phyloP scores from a whole-genome alignment of 2,113 vertebrate genomes.

The Pseudorasbora parva region DNA sequence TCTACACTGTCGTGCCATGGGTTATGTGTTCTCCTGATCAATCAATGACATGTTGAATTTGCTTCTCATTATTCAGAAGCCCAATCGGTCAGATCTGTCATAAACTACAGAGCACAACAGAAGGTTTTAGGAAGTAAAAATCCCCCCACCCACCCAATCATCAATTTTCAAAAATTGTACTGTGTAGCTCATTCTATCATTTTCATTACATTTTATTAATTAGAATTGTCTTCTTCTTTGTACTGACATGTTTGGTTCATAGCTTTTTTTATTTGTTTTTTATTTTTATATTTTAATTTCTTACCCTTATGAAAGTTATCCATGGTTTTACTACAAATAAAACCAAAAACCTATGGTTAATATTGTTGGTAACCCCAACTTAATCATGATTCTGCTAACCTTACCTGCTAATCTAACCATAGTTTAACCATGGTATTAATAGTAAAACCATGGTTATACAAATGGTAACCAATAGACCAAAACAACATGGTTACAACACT shows the following conservation, averaged over 20 bases:
- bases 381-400: too few species aligned
- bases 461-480: too few species aligned
- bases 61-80: slow-evolving; percentile 86
- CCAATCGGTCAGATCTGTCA: slow-evolving; percentile 45
- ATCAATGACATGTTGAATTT: slow-evolving; percentile 69
- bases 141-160: too few species aligned
- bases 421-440: too few species aligned
- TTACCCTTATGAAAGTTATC: too few species aligned
- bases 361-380: too few species aligned
- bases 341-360: too few species aligned
- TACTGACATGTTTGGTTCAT: not conserved
- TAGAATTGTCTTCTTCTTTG: not conserved
- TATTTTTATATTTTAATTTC: not conserved
- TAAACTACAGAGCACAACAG: slow-evolving; percentile 41
- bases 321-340: too few species aligned
- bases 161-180: not conserved
- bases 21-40: slow-evolving; percentile 52
- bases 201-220: not conserved
- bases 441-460: too few species aligned
- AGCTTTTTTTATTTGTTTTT: not conserved
- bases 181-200: not conserved
- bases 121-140: not conserved
- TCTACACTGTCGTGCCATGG: not conserved
- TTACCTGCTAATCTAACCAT: too few species aligned
- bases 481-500: too few species aligned